Evolutionary conservation across 2,113 vertebrate genomes (phyloP).

Genomic region (Ursus arctos): DNA sequence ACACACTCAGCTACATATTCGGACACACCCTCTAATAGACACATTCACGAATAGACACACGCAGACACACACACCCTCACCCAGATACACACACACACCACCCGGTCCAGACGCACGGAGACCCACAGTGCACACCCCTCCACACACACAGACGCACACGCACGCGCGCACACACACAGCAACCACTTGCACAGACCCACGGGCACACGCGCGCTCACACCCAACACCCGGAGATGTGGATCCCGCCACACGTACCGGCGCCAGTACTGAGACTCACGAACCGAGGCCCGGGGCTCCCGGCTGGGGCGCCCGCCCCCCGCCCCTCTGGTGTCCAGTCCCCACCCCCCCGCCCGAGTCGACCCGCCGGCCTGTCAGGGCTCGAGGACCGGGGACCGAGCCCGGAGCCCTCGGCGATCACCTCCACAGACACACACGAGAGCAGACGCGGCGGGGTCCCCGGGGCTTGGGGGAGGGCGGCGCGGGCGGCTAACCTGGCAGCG

Average conservation of each 20-base stretch:
- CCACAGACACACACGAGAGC: background rate
- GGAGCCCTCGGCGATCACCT: background rate
- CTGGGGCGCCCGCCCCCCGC: background rate
- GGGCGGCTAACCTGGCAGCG: constrained; percentile 73
- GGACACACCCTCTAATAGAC: constrained; percentile 80
- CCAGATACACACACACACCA: background rate
- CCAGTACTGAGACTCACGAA: background rate
- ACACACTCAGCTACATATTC: constrained; percentile 59
- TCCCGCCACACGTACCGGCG: background rate
- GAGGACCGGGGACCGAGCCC: background rate
- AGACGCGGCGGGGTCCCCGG: background rate
- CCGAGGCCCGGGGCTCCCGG: background rate
- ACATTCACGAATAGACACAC: constrained; percentile 37
- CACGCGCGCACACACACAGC: background rate
- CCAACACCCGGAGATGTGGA: constrained; percentile 25
- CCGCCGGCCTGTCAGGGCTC: constrained; percentile 9
- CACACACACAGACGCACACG: background rate
- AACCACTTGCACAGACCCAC: constrained; percentile 60
- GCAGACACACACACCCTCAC: background rate
- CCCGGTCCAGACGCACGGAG: background rate
- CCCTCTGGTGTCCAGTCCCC: too few species aligned
- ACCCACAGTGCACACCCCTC: background rate
- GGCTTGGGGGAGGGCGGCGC: background rate
- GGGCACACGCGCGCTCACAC: constrained; percentile 66
- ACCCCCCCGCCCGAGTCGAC: background rate